A percentile compares a stretch with the other conserved stretches of the same genome.
Evolutionary conservation across 2,888 invertebrate genomes (phyloP).

Genomic region (Erebia ligea): DNA sequence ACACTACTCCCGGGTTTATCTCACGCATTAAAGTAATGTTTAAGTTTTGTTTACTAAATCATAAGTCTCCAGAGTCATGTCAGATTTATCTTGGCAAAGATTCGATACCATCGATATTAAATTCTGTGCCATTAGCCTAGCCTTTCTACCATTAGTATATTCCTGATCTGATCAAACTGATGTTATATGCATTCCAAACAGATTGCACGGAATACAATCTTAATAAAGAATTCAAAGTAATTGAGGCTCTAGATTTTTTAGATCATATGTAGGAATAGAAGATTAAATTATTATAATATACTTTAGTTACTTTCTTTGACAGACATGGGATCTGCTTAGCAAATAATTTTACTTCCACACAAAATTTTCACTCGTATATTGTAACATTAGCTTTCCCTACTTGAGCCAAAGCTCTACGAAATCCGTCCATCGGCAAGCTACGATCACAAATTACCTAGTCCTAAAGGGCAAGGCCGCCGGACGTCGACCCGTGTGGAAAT

Average conservation of each 20-base stretch:
- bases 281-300: too few relatives aligned
- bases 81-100: neutral
- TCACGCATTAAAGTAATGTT: slow-evolving; percentile 6
- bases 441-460: slow-evolving; percentile 8
- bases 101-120: neutral
- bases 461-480: slow-evolving; percentile 41
- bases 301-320: too few relatives aligned
- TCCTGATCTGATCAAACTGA: neutral
- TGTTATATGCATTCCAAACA: too few relatives aligned
- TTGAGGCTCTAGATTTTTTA: too few relatives aligned
- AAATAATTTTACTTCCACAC: too few relatives aligned
- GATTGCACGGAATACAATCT: too few relatives aligned
- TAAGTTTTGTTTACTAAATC: neutral
- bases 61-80: neutral
- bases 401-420: neutral
- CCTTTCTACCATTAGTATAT: neutral
- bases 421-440: slow-evolving; percentile 11
- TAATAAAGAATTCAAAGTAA: too few relatives aligned
- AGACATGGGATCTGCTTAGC: too few relatives aligned
- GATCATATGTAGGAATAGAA: too few relatives aligned
- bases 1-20: slow-evolving; percentile 24
- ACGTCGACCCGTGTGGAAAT: slow-evolving; percentile 40
- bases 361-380: too few relatives aligned
- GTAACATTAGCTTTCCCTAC: neutral
- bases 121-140: too few relatives aligned